These are phyloP conservation scores for Drosophila prolongata DNA, from an alignment of 2,888 invertebrate genomes.

Conservation along the genomic window DNA sequence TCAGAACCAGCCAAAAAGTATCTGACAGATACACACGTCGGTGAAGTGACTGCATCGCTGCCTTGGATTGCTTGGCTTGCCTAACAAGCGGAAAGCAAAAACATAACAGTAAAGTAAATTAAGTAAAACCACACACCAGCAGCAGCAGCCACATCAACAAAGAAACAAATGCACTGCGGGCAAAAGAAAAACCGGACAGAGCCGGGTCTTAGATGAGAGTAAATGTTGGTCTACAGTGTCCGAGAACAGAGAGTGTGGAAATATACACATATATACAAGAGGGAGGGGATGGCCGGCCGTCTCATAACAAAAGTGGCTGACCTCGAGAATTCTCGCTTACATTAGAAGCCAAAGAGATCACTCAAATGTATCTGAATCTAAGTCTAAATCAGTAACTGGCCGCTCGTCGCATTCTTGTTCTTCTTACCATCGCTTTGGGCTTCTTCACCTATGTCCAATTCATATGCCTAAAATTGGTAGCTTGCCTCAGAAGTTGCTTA, in stretches of 20 bases:
- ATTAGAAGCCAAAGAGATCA: slow-evolving; percentile 59
- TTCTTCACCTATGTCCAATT: slow-evolving; percentile 29
- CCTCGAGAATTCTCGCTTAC: slow-evolving; percentile 66
- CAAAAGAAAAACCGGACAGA: slow-evolving; percentile 55
- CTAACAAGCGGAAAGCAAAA: slow-evolving; percentile 74
- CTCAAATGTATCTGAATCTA: slow-evolving; percentile 56
- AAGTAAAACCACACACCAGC: slow-evolving; percentile 67
- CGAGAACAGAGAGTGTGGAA: slow-evolving; percentile 53
- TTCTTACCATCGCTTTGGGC: slow-evolving; percentile 18
- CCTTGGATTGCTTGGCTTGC: slow-evolving; percentile 52
- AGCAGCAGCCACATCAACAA: slow-evolving; percentile 23
- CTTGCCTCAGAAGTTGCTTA: slow-evolving; percentile 51
- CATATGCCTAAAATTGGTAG: slow-evolving; percentile 66
- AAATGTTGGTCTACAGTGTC: slow-evolving; percentile 70
- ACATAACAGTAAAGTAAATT: slow-evolving; percentile 77
- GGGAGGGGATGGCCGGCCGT: slow-evolving; percentile 32
- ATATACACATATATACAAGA: slow-evolving; percentile 32
- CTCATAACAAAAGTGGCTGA: slow-evolving; percentile 68
- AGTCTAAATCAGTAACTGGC: slow-evolving; percentile 27
- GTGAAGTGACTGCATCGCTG: slow-evolving; percentile 28
- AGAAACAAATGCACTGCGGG: slow-evolving; percentile 55
- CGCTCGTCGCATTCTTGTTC: slow-evolving; percentile 36
- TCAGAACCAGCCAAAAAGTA: slow-evolving; percentile 56
- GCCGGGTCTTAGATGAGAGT: slow-evolving; percentile 49
- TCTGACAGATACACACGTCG: slow-evolving; percentile 64